Percentiles rank a stretch among this genome's conserved stretches.
These are phyloP conservation scores for Oreochromis aureus DNA, from an alignment of 2,113 vertebrate species.

Conservation along the genomic window DNA sequence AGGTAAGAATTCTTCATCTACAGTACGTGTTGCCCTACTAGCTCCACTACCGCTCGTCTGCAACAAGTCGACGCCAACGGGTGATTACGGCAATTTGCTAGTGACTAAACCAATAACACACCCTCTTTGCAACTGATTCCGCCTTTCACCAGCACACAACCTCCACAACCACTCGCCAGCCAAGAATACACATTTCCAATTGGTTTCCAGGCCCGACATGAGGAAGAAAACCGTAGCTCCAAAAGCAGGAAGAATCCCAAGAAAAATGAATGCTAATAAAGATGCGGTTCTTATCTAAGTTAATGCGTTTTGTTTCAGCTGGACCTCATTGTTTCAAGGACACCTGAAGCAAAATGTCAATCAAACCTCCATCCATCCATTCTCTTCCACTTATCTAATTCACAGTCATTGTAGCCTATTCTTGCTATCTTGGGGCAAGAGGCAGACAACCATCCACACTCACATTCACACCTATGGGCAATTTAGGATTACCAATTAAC, in stretches of 20 bases:
- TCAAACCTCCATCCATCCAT: background rate
- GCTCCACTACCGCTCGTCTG: background rate
- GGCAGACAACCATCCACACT: background rate
- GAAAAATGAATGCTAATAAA: background rate
- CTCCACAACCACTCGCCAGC: background rate
- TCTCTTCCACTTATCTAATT: background rate
- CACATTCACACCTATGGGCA: background rate
- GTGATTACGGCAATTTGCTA: background rate
- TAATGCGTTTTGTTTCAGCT: background rate
- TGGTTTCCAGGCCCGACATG: background rate
- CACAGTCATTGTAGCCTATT: background rate
- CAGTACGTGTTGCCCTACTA: background rate
- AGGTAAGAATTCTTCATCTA: background rate
- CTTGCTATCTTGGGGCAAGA: background rate
- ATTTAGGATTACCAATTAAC: background rate
- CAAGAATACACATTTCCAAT: background rate
- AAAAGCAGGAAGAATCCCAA: background rate
- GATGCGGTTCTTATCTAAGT: background rate
- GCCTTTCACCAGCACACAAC: background rate
- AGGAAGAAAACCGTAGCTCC: background rate
- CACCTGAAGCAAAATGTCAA: background rate
- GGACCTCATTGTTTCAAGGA: background rate
- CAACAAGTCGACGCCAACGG: rapidly evolving
- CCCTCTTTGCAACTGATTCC: rapidly evolving
- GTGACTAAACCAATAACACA: background rate